These are phyloP conservation scores for Chionoecetes opilio DNA, from an alignment of 1,140 invertebrate species.

Conservation along the genomic window DNA sequence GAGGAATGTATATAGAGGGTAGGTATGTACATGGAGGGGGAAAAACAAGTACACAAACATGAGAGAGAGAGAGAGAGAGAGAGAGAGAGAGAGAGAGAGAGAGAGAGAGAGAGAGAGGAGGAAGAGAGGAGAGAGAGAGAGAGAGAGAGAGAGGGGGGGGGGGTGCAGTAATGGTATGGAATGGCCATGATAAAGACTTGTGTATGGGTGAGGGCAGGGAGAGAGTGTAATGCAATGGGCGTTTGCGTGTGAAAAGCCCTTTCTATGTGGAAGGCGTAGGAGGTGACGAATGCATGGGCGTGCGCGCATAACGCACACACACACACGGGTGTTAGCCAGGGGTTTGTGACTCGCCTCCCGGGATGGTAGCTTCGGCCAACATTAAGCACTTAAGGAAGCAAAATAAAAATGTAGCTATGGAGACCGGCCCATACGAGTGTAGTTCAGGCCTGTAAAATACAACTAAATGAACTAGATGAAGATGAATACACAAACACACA, in stretches of 20 bases:
- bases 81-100: conserved; percentile 53
- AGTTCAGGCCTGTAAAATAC: too few relatives aligned
- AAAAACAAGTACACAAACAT: neutral
- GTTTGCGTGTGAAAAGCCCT: neutral
- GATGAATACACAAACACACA: neutral
- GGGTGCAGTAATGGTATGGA: neutral
- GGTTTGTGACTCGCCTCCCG: too few relatives aligned
- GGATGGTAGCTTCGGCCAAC: too few relatives aligned
- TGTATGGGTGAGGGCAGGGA: neutral
- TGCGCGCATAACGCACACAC: neutral
- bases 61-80: conserved; percentile 44
- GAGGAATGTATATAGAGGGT: neutral
- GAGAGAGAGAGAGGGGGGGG: conserved; percentile 33
- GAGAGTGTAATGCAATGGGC: neutral
- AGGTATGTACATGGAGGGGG: neutral
- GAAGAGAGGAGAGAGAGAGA: conserved; percentile 32
- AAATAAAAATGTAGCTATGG: too few relatives aligned
- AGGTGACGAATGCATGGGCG: neutral
- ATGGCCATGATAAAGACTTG: neutral
- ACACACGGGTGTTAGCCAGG: too few relatives aligned
- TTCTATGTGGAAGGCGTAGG: too few relatives aligned
- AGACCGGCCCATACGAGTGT: too few relatives aligned
- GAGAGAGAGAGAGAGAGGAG: conserved; percentile 38
- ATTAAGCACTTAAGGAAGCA: too few relatives aligned
- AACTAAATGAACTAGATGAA: too few relatives aligned